Percentiles rank a stretch among this genome's conserved stretches.
phyloP scores from a whole-genome alignment of 2,113 vertebrate species.

The Carassius carassius region DNA sequence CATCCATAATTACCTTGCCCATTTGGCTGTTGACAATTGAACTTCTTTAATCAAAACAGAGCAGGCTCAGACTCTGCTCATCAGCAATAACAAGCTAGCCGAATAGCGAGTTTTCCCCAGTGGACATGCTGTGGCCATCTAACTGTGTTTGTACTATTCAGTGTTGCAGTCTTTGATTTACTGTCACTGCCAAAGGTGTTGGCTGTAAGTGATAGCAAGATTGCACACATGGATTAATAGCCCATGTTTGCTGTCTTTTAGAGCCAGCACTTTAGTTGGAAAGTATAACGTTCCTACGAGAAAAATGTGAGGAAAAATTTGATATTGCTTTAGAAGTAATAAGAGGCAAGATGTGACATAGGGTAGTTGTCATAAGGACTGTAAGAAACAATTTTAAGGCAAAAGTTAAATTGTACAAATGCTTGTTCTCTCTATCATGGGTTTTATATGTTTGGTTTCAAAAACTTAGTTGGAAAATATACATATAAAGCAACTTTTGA shows the following conservation, averaged over 20 bases:
- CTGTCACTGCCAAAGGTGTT: constrained; percentile 27
- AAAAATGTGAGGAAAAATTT: not conserved
- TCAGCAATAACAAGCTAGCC: constrained; percentile 28
- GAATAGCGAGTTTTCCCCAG: constrained; percentile 20
- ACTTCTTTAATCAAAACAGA: constrained; percentile 67
- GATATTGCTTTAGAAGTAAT: constrained; percentile 17
- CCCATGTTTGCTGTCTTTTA: constrained; percentile 27
- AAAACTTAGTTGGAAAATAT: not conserved
- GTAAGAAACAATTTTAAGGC: not conserved
- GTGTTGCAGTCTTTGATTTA: constrained; percentile 66
- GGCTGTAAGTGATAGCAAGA: constrained; percentile 27
- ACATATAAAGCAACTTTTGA: not conserved
- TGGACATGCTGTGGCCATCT: constrained; percentile 56
- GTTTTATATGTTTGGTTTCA: not conserved
- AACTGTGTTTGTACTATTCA: constrained; percentile 68
- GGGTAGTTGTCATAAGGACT: not conserved
- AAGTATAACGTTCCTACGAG: not conserved
- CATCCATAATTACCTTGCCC: constrained; percentile 67
- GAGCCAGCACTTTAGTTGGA: constrained; percentile 23
- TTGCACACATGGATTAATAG: constrained; percentile 36
- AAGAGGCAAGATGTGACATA: not conserved
- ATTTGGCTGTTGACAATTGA: constrained; percentile 66
- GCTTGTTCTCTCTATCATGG: not conserved
- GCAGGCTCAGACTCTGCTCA: constrained; percentile 41
- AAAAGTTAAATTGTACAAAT: not conserved